Base-by-base conservation (phyloP, 1,140 invertebrate genomes). In the Drosophila auraria region DNA sequence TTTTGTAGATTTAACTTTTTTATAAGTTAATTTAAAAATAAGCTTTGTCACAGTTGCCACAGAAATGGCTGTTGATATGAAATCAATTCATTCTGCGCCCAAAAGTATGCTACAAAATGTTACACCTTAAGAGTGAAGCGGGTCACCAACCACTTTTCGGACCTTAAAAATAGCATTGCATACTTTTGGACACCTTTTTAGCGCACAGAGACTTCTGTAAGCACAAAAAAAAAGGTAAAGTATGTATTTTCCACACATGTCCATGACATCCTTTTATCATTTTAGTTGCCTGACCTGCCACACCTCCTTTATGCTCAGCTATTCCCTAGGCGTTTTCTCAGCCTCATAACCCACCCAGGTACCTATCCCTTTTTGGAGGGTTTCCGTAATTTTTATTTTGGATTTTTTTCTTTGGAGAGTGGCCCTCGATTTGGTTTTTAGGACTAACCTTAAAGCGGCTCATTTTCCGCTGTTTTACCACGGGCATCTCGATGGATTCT, bases 391-490 rank as follows among this genome's bases (percentile, higher is more conserved):
- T 70, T 70, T 50, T 17, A 15, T 69, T 80, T 60, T 36, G 8
- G 53, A 49, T 25, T 33, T 15, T 6, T 71, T 57, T 53, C 33
- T 47, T 45, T 20, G 17, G 45, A 20, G 11, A 23, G 20, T n/a
- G 8, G 33, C 7, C 63, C 58, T 36, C 27, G 5, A 25, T 38
- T 53, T 45, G 23, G 27, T 23, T 69, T 49, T 30, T 23, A 53
- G 47, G 45, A 87, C 87, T 80, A 89, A 92, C 91, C 91, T 92
- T 92, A 75, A 86, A 92, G 59, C 91, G 91, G 79, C 91, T 91
- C 82, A 92, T 92, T 92, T 92, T 92, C 61, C 91, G 87, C 70
- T 91, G 91, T 56, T 92, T 92, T 78, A 92, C 82, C 49, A 92
- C 76, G 47, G 91, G 91, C 91, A 92, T 92, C 63, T 68, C 68